Evolutionary conservation across 2,888 invertebrate genomes (phyloP), one percentile per base, ranked within the genome.

Genomic region (Melipona beecheii): DNA sequence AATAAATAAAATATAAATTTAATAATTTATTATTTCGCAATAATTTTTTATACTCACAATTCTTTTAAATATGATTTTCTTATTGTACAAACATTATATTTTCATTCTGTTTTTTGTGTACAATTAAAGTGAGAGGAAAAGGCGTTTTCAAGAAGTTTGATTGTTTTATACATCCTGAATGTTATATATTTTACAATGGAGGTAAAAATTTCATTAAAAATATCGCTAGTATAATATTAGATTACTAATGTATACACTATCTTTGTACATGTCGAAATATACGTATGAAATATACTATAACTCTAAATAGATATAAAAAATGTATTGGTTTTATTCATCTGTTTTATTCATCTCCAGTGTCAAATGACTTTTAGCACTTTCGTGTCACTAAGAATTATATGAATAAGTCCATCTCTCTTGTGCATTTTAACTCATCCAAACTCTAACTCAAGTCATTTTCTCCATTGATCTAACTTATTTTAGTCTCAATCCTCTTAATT

Each of bases 111-210:
- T 9, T n/a, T 58, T 50, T 50, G 21, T 21, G n/a, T 54, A 60
- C 69, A 69, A 62, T n/a, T 50, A 66, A 68, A 43, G 27, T 60
- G 27, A n/a, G 50, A 72, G 52, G 36, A 70, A 49, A 71, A 66
- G 31, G 54, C 17, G 36, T 49, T 70, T 69, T 27, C 27, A 36
- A 15, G 24, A 62, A n/a, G 9, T 77, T 43, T 49, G 49, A 66
- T 68, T n/a, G 50, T 31, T 50, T 73, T 64, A 71, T 69, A 69
- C 50, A 92, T 96, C 19, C 13, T 96, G 73, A 94, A 92, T 95
- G 95, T 95, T 58, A 94, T 94, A 89, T 96, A 96, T 66, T 78
- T 71, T 71, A 58, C 56, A 68, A n/a, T 31, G 58, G 62, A 58
- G 60, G 31, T 68, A 68, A 75, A 36, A 60, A 66, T 50, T 75